A percentile compares a stretch with the other conserved stretches of the same genome.
These are phyloP conservation scores for Byasa hedistus DNA, from an alignment of 2,888 invertebrate species.

Conservation along the genomic window DNA sequence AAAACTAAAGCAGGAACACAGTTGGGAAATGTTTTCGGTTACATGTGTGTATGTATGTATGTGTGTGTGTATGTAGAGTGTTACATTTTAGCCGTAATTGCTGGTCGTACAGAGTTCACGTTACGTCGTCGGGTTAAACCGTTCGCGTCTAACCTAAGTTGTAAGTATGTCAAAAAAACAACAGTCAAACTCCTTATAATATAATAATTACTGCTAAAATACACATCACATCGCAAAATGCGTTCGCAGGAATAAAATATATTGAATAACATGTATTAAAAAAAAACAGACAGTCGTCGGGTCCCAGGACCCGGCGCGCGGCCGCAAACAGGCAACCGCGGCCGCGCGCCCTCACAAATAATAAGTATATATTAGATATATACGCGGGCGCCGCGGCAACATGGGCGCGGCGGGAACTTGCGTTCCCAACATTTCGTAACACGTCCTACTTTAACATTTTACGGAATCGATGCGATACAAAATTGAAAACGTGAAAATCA, in stretches of 20 bases:
- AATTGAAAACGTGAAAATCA: conserved; percentile 80
- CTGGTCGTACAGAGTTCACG: conserved; percentile 59
- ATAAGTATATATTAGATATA: conserved; percentile 73
- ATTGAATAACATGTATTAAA: conserved; percentile 83
- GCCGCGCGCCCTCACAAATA: conserved; percentile 63
- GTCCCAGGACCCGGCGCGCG: conserved; percentile 63
- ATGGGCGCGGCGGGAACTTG: conserved; percentile 81
- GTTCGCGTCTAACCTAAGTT: conserved; percentile 74
- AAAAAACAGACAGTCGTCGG: conserved; percentile 76
- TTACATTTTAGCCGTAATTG: conserved; percentile 75
- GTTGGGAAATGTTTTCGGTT: conserved; percentile 77
- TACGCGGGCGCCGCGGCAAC: conserved; percentile 70
- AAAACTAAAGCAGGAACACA: conserved; percentile 79
- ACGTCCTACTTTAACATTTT: conserved; percentile 81
- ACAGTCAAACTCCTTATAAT: conserved; percentile 80
- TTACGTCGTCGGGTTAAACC: conserved; percentile 69
- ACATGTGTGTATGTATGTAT: conserved; percentile 41
- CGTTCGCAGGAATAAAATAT: conserved; percentile 90
- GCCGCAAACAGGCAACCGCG: conserved; percentile 77
- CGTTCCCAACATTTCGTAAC: conserved; percentile 80
- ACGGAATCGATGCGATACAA: conserved; percentile 79
- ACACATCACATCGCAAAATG: conserved; percentile 86
- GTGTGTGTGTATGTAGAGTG: conserved; percentile 36
- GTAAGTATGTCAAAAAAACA: conserved; percentile 80
- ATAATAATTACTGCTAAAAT: conserved; percentile 82